Evolutionary conservation across 2,797 vertebrate genomes (phyloP).

Genomic region (Poeciliopsis infans): DNA sequence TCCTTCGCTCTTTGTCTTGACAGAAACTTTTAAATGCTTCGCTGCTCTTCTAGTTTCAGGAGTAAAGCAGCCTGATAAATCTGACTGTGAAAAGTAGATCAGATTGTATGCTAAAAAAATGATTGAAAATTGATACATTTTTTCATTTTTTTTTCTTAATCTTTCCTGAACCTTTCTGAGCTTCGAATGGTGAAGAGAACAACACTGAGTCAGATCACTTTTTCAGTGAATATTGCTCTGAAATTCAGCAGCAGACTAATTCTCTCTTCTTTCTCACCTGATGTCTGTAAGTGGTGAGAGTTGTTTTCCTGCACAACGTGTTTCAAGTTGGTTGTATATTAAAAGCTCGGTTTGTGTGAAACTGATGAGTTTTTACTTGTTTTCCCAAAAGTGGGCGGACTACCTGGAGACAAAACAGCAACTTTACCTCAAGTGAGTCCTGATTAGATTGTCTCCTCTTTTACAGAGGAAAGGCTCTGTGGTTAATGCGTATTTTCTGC

Average conservation of each 20-base stretch:
- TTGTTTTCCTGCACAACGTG: neutral
- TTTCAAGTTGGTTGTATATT: neutral
- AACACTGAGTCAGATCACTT: neutral
- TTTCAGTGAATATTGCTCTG: neutral
- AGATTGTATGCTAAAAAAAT: neutral
- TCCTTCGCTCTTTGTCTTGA: neutral
- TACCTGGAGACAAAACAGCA: slow-evolving; percentile 91
- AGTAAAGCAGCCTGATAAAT: neutral
- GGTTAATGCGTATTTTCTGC: slow-evolving; percentile 5
- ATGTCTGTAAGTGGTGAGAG: neutral
- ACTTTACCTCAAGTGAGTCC: slow-evolving; percentile 90
- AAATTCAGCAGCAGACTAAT: neutral
- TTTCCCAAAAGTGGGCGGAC: slow-evolving; percentile 78
- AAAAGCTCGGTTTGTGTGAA: neutral
- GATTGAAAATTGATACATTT: neutral
- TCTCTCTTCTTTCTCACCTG: neutral
- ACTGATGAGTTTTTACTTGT: neutral
- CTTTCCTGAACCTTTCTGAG: neutral
- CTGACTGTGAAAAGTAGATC: neutral
- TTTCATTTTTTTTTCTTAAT: neutral
- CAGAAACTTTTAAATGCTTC: neutral
- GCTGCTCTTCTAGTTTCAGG: neutral
- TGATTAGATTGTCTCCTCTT: neutral
- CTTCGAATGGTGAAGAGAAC: neutral
- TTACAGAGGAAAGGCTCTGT: neutral